Evolutionary conservation across 1,140 invertebrate species (phyloP).

Genomic region (Subanguina moxae): DNA sequence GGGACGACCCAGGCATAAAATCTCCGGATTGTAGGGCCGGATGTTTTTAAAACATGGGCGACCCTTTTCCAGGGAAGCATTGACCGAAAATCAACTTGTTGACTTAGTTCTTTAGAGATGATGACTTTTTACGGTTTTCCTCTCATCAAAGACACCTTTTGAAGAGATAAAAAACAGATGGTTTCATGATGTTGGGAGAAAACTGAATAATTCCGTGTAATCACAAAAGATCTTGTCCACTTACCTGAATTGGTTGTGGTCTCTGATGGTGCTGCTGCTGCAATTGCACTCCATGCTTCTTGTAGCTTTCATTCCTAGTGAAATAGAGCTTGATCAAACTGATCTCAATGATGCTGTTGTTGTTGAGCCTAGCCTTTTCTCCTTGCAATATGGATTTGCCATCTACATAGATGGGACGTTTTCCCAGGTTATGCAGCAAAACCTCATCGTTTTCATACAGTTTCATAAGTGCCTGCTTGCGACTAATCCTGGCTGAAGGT

Average conservation of each 20-base stretch:
- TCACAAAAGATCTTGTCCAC: neutral
- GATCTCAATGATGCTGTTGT: conserved; percentile 90
- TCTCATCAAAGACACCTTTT: too few species aligned
- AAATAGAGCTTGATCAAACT: conserved; percentile 41
- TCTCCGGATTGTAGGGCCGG: too few species aligned
- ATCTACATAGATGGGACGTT: conserved; percentile 86
- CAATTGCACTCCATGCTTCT: too few species aligned
- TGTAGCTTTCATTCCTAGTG: conserved; percentile 33
- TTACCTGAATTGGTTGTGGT: conserved; percentile 18
- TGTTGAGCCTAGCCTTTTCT: conserved; percentile 53
- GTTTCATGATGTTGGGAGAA: too few species aligned
- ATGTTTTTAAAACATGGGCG: too few species aligned
- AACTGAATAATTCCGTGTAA: too few species aligned
- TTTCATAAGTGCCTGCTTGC: conserved; percentile 68
- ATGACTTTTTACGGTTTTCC: too few species aligned
- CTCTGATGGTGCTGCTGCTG: conserved; percentile 7
- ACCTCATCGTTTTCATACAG: conserved; percentile 87
- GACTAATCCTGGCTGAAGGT: conserved; percentile 54
- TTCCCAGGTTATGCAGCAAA: conserved; percentile 87
- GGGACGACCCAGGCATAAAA: too few species aligned
- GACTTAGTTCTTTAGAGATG: too few species aligned
- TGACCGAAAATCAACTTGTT: too few species aligned
- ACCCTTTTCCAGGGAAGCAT: too few species aligned
- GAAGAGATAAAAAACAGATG: too few species aligned
- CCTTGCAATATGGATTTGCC: conserved; percentile 71